Evolutionary conservation across 2,113 vertebrate species (phyloP).

Genomic region (Dryoscopus gambensis): DNA sequence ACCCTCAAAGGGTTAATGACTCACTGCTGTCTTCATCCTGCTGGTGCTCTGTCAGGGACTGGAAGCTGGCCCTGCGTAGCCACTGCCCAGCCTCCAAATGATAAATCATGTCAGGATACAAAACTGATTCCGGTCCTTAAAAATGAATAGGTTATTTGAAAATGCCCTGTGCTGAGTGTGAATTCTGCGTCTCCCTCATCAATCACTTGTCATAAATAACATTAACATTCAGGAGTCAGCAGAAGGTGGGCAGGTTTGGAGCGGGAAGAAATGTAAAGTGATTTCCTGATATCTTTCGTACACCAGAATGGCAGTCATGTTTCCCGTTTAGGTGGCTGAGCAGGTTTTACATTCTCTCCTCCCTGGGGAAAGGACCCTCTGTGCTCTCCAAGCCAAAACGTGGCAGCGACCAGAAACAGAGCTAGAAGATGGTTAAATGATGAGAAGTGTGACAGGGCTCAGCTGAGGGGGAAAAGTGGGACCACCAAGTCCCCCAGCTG

Average conservation of each 20-base stretch:
- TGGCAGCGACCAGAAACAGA: neutral
- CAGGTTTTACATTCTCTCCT: neutral
- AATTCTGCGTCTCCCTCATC: slow-evolving; percentile 41
- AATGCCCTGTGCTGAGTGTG: slow-evolving; percentile 28
- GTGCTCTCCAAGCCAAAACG: neutral
- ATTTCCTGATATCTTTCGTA: slow-evolving; percentile 16
- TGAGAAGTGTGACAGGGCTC: neutral
- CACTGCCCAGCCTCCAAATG: neutral
- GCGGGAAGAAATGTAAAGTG: neutral
- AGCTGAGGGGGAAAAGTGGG: neutral
- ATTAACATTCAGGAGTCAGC: slow-evolving; percentile 48
- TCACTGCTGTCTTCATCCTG: neutral
- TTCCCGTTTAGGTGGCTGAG: neutral
- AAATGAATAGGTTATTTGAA: slow-evolving; percentile 65
- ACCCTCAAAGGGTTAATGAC: neutral
- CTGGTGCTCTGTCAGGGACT: neutral
- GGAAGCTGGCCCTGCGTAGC: neutral
- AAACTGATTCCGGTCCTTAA: slow-evolving; percentile 45
- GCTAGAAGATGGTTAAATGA: neutral
- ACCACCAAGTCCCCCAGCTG: neutral
- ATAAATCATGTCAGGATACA: slow-evolving; percentile 49
- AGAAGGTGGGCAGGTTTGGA: slow-evolving; percentile 13
- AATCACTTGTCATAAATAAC: slow-evolving; percentile 56
- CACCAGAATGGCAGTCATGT: neutral
- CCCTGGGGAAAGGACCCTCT: neutral